phyloP scores from a whole-genome alignment of 2,888 invertebrate genomes.

The Pseudanteris insignis region DNA sequence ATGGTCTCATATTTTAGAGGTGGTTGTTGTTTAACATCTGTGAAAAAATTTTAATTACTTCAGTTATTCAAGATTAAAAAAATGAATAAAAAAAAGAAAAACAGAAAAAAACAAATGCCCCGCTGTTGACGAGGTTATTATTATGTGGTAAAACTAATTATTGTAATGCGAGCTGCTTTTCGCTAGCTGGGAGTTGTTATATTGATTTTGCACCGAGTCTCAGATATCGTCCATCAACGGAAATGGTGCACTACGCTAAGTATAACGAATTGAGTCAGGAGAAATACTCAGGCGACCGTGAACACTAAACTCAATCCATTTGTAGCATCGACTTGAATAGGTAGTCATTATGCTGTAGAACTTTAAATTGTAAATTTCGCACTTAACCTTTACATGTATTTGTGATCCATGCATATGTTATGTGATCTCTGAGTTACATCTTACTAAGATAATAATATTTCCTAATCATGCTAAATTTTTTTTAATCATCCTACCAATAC shows the following conservation, averaged over 20 bases:
- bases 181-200: constrained; percentile 14
- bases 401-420: neutral
- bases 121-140: too few relatives aligned
- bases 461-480: too few relatives aligned
- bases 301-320: constrained; percentile 46
- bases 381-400: constrained; percentile 20
- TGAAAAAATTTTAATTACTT: too few relatives aligned
- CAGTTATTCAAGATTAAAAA: too few relatives aligned
- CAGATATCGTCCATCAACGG: constrained; percentile 37
- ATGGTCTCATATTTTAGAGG: too few relatives aligned
- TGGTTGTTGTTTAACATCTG: too few relatives aligned
- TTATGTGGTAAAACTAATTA: constrained; percentile 22
- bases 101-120: too few relatives aligned
- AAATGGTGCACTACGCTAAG: constrained; percentile 37
- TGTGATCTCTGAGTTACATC: too few relatives aligned
- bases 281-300: constrained; percentile 39
- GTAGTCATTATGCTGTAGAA: constrained; percentile 38
- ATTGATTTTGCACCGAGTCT: constrained; percentile 33
- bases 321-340: constrained; percentile 41
- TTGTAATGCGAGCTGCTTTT: constrained; percentile 29
- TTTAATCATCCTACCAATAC: too few relatives aligned
- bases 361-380: constrained; percentile 28
- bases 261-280: constrained; percentile 39
- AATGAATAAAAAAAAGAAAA: too few relatives aligned
- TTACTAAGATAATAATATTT: too few relatives aligned